Conservation (phyloP, 2,113 vertebrate genomes). For the Oncorhynchus kisutch region DNA sequence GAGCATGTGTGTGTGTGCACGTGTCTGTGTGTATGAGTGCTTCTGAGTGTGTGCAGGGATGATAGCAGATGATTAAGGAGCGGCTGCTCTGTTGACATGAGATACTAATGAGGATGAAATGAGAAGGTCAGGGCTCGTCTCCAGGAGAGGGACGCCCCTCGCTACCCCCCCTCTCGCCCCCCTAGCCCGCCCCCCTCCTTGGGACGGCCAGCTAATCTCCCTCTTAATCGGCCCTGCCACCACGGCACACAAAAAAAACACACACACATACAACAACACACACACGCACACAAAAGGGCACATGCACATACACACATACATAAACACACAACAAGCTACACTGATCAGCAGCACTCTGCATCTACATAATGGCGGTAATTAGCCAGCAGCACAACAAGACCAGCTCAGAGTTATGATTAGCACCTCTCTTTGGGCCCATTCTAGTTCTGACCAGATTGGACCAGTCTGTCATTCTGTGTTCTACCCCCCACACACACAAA, state of each 20-base stretch:
- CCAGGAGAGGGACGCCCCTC: constrained; percentile 60
- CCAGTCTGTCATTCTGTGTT: constrained; percentile 36
- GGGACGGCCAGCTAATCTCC: constrained; percentile 82
- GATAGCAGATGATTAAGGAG: constrained; percentile 88
- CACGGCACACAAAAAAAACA: constrained; percentile 35
- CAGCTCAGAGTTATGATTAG: constrained; percentile 67
- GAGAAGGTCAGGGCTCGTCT: constrained; percentile 85
- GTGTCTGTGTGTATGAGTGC: constrained; percentile 18
- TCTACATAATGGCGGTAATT: constrained; percentile 80
- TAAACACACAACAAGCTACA: constrained; percentile 24
- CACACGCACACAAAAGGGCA: constrained; percentile 19
- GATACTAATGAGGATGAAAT: constrained; percentile 91
- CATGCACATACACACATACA: constrained; percentile 11
- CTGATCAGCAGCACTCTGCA: constrained; percentile 68
- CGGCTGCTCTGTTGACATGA: constrained; percentile 82
- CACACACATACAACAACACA: background rate
- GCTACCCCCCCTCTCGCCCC: background rate
- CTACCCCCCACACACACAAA: background rate
- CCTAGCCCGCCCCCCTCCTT: constrained; percentile 58
- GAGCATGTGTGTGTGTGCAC: too few relatives aligned
- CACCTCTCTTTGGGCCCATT: constrained; percentile 44
- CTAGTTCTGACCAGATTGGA: constrained; percentile 41
- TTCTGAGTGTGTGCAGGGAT: constrained; percentile 61
- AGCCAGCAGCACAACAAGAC: constrained; percentile 68
- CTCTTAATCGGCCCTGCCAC: constrained; percentile 77